Conservation (phyloP, 2,888 invertebrate species). For the Andrena bucephala region DNA sequence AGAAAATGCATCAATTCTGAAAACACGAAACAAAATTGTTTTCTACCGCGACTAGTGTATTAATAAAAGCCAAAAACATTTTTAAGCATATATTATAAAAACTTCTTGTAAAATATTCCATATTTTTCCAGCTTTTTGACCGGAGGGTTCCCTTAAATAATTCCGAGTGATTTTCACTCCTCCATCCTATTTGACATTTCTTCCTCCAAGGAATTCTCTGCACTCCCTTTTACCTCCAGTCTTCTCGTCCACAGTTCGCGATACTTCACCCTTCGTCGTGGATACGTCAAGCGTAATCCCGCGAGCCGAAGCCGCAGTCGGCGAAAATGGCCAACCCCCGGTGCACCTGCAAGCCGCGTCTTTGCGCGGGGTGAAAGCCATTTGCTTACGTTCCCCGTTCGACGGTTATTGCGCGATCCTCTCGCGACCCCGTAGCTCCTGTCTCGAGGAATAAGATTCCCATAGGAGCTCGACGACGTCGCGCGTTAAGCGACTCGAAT, state of each 20-base stretch:
- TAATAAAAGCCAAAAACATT: no score
- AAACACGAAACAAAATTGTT: no score
- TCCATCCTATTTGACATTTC: not conserved
- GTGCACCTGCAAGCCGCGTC: constrained; percentile 22
- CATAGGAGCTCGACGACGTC: not conserved
- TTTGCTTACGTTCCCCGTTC: constrained; percentile 21
- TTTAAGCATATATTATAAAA: no score
- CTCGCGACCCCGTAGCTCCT: constrained; percentile 10
- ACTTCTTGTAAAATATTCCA: no score
- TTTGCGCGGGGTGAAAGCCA: constrained; percentile 8
- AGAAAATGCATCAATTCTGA: no score
- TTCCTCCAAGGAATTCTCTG: not conserved
- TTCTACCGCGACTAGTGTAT: no score
- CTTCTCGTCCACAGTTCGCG: constrained; percentile 21
- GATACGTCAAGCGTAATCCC: constrained; percentile 41
- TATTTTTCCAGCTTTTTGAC: no score
- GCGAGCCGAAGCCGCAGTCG: constrained; percentile 12
- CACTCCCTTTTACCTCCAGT: not conserved
- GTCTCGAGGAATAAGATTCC: not conserved
- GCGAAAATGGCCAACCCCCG: constrained; percentile 8
- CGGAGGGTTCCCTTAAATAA: not conserved
- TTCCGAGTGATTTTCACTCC: constrained; percentile 10
- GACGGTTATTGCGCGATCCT: constrained; percentile 23
- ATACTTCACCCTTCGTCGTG: constrained; percentile 16
- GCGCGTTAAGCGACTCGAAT: not conserved